phyloP scores from a whole-genome alignment of 1,140 invertebrate species.

The Homarus americanus region DNA sequence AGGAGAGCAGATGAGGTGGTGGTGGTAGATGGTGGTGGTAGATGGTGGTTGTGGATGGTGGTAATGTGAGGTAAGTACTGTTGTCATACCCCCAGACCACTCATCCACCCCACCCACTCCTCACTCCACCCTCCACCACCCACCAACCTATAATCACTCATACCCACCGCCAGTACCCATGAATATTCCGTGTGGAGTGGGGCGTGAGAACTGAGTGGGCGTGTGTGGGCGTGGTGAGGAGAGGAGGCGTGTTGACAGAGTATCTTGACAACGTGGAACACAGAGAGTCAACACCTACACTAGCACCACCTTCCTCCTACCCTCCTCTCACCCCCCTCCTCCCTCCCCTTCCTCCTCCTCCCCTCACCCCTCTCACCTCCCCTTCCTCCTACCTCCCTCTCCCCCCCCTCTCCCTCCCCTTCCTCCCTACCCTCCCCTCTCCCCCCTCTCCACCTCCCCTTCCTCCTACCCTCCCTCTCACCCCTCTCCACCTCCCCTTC shows the following conservation, averaged over 20 bases:
- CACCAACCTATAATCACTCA: not conserved
- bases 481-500: no score
- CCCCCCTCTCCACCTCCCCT: not conserved
- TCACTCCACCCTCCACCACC: not conserved
- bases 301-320: not conserved
- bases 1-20: no score
- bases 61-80: no score
- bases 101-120: not conserved
- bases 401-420: not conserved
- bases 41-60: no score
- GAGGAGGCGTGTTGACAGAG: conserved; percentile 16
- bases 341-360: not conserved
- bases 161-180: not conserved
- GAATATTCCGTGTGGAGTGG: not conserved
- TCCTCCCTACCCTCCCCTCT: not conserved
- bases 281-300: not conserved
- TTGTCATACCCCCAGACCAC: no score
- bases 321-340: not conserved
- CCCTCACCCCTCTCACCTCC: not conserved
- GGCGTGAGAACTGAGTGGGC: conserved; percentile 40
- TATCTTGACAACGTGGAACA: conserved; percentile 1
- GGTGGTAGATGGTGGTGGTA: no score
- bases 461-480: not conserved
- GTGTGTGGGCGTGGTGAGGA: conserved; percentile 13
- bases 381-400: not conserved